These are phyloP conservation scores for Apamea anceps DNA, from an alignment of 2,888 invertebrate genomes.

Conservation along the genomic window DNA sequence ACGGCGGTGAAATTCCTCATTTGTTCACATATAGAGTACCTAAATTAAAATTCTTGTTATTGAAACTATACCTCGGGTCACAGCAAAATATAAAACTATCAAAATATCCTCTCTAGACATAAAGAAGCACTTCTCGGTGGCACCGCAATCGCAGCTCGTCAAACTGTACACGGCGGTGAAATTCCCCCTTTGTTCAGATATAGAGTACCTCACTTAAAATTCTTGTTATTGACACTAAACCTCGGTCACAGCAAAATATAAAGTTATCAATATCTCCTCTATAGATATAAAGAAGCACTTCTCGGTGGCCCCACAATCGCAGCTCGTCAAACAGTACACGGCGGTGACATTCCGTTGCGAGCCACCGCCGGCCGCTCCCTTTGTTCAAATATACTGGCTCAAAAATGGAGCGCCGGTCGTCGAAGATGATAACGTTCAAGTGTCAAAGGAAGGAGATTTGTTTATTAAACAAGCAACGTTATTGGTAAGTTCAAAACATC, in stretches of 20 bases:
- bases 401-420: slow-evolving; percentile 94
- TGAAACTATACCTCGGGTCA: neutral
- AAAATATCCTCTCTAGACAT: slow-evolving; percentile 91
- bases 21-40: slow-evolving; percentile 92
- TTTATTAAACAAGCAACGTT: slow-evolving; percentile 96
- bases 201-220: slow-evolving; percentile 75
- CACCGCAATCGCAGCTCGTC: slow-evolving; percentile 95
- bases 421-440: slow-evolving; percentile 92
- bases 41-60: neutral
- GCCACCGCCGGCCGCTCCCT: slow-evolving; percentile 96
- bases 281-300: slow-evolving; percentile 97
- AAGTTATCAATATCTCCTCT: neutral
- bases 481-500: slow-evolving; percentile 80
- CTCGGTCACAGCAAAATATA: neutral
- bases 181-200: slow-evolving; percentile 95
- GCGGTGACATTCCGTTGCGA: slow-evolving; percentile 96
- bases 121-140: slow-evolving; percentile 96
- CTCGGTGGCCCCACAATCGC: slow-evolving; percentile 95
- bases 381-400: slow-evolving; percentile 96
- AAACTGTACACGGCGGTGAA: slow-evolving; percentile 96
- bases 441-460: slow-evolving; percentile 95
- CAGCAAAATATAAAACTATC: neutral
- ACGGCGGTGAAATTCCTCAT: slow-evolving; percentile 96
- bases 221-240: neutral
- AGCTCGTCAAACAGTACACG: slow-evolving; percentile 95